Percentiles rank a stretch among this genome's conserved stretches.
Conservation (phyloP, 2,113 vertebrate species). For the Nymphicus hollandicus region DNA sequence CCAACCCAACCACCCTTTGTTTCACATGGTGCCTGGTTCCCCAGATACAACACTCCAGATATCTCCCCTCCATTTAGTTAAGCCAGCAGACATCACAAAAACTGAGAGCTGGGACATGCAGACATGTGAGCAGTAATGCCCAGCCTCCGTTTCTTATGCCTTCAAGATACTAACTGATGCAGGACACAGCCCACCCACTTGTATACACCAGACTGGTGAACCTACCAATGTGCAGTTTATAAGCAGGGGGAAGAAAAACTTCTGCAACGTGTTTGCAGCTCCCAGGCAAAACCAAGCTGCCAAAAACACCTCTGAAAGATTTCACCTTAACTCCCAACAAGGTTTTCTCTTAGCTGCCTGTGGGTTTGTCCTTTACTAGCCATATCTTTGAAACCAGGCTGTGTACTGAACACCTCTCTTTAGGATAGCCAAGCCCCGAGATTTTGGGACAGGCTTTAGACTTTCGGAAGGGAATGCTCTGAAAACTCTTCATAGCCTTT, state of each 20-base stretch:
- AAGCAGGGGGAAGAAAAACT: background rate
- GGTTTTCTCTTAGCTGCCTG: background rate
- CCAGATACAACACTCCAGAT: background rate
- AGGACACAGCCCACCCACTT: background rate
- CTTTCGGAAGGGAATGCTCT: background rate
- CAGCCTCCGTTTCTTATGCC: rapidly evolving
- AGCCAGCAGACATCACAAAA: background rate
- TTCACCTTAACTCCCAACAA: background rate
- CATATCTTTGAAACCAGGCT: background rate
- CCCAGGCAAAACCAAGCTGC: background rate
- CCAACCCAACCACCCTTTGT: background rate
- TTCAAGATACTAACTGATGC: background rate
- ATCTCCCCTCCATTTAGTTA: background rate
- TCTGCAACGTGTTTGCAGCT: background rate
- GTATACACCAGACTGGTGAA: background rate
- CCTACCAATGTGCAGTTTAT: background rate
- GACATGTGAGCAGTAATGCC: background rate
- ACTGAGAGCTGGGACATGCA: background rate
- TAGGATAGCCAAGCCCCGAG: background rate
- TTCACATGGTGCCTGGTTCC: rapidly evolving
- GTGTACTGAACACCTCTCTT: background rate
- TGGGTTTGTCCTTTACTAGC: background rate
- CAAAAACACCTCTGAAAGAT: background rate
- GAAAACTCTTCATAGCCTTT: background rate
- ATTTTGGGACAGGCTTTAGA: background rate